Conservation (phyloP, 2,888 invertebrate species). For the Epinotia nisella region DNA sequence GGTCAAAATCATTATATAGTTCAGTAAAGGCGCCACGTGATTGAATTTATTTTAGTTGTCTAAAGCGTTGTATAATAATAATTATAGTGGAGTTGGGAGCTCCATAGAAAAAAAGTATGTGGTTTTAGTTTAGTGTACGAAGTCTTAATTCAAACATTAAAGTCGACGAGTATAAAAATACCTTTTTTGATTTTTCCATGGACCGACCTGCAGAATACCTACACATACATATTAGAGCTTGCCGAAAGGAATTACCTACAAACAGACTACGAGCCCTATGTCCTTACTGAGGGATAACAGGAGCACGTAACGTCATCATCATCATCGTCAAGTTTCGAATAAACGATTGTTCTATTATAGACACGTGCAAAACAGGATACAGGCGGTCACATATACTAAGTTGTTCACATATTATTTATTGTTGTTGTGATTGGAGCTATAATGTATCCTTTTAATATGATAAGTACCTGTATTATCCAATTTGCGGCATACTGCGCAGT, state of each 20-base stretch:
- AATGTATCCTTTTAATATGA: conserved; percentile 17
- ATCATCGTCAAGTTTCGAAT: neutral
- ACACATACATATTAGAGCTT: neutral
- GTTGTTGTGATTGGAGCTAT: neutral
- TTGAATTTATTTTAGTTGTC: too few relatives aligned
- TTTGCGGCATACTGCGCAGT: conserved; percentile 2
- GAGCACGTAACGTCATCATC: too few relatives aligned
- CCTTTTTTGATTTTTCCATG: too few relatives aligned
- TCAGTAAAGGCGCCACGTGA: too few relatives aligned
- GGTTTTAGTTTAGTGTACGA: too few relatives aligned
- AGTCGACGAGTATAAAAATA: too few relatives aligned
- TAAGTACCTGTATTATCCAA: conserved; percentile 16
- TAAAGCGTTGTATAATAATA: too few relatives aligned
- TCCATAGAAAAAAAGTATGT: too few relatives aligned
- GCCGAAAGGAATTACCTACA: too few relatives aligned
- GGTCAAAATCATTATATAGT: too few relatives aligned
- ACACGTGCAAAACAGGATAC: conserved; percentile 9
- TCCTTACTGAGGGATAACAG: neutral
- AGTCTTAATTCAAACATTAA: too few relatives aligned
- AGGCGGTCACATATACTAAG: neutral
- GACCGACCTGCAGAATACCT: neutral
- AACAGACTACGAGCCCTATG: neutral
- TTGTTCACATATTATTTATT: conserved; percentile 1
- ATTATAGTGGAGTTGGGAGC: too few relatives aligned
- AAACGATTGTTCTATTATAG: neutral